These are phyloP conservation scores for Atethmia centrago DNA, from an alignment of 2,888 invertebrate species.

Conservation along the genomic window DNA sequence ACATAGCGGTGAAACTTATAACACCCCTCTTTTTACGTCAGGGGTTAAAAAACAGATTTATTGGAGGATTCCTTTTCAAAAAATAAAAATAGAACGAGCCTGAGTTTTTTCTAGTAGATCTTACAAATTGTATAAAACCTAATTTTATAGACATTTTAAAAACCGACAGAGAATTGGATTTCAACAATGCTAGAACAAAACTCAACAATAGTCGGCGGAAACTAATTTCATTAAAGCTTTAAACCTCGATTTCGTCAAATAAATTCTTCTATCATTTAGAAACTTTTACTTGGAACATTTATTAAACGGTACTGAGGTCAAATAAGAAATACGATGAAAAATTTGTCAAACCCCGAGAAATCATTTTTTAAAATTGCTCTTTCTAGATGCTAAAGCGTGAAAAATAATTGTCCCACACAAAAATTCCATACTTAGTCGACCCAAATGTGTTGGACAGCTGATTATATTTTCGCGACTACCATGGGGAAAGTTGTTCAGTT, in stretches of 20 bases:
- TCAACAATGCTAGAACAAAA: conserved; percentile 57
- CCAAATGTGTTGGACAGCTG: too few species aligned
- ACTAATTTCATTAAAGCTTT: conserved; percentile 67
- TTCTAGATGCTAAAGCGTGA: conserved; percentile 68
- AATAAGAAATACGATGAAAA: conserved; percentile 53
- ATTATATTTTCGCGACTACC: too few species aligned
- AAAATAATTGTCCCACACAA: too few species aligned
- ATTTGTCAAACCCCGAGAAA: conserved; percentile 64
- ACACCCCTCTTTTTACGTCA: too few species aligned
- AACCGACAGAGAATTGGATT: conserved; percentile 7
- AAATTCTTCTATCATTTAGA: conserved; percentile 64
- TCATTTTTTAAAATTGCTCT: conserved; percentile 67
- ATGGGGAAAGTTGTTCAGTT: too few species aligned
- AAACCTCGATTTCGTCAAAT: conserved; percentile 65
- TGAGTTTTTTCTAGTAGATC: too few species aligned
- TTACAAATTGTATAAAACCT: conserved; percentile 2
- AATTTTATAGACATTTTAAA: conserved; percentile 5
- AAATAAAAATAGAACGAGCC: too few species aligned
- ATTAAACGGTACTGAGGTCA: conserved; percentile 48
- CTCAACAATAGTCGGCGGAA: conserved; percentile 61
- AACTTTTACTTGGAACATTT: conserved; percentile 58
- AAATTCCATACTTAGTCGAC: too few species aligned
- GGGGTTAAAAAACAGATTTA: neutral
- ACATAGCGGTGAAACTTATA: too few species aligned
- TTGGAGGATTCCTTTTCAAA: neutral